These are phyloP conservation scores for Dimorphilus gyrociliatus DNA, from an alignment of 2,888 invertebrate species.

Conservation along the genomic window DNA sequence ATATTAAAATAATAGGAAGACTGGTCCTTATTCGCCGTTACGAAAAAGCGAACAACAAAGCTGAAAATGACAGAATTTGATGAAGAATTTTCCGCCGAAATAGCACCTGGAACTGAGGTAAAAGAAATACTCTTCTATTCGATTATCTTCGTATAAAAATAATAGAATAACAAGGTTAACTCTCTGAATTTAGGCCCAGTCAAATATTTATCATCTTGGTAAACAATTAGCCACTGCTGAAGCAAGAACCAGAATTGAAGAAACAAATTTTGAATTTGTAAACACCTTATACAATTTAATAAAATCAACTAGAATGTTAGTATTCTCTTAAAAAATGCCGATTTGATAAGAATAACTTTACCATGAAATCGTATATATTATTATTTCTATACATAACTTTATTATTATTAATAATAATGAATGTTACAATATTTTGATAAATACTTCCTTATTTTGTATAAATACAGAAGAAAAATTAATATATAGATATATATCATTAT, in stretches of 20 bases:
- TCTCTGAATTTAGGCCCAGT: slow-evolving; percentile 34
- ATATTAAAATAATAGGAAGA: slow-evolving; percentile 20
- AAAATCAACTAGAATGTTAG: slow-evolving; percentile 24
- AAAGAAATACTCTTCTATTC: too few species aligned
- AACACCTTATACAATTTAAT: slow-evolving; percentile 27
- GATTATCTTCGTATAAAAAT: too few species aligned
- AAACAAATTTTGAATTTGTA: slow-evolving; percentile 21
- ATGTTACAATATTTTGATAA: too few species aligned
- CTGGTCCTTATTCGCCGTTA: slow-evolving; percentile 26
- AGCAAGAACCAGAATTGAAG: slow-evolving; percentile 17
- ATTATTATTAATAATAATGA: too few species aligned
- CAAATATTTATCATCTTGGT: slow-evolving; percentile 29
- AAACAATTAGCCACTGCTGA: slow-evolving; percentile 14
- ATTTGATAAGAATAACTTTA: too few species aligned
- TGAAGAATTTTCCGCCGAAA: slow-evolving; percentile 22
- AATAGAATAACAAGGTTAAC: too few species aligned
- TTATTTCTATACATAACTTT: too few species aligned
- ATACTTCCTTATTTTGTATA: too few species aligned
- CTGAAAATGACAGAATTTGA: slow-evolving; percentile 31
- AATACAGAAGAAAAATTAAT: too few species aligned
- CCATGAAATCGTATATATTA: too few species aligned
- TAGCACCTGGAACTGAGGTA: slow-evolving; percentile 18
- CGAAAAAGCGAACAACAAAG: slow-evolving; percentile 24
- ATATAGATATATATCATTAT: too few species aligned
- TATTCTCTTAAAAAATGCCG: slow-evolving; percentile 22